Evolutionary conservation across 2,797 vertebrate genomes (phyloP), one percentile per base, ranked within the genome.

Genomic region (Dipus sagitta): DNA sequence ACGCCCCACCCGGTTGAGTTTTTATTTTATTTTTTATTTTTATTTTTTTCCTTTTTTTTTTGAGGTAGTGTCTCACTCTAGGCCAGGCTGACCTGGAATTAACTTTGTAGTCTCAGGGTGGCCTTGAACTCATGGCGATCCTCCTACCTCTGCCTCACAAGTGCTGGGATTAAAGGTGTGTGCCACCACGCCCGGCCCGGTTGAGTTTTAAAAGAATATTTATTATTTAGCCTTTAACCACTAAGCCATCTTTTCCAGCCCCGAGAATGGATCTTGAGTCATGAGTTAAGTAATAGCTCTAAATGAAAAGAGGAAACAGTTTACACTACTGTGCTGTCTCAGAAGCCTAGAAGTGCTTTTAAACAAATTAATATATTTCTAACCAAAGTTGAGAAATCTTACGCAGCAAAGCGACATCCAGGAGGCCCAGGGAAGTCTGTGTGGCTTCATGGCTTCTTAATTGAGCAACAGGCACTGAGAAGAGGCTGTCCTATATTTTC

Each of bases 401-500:
- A 80, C 67, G 83, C 30, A 86, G 32, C 64, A 62, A 80, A 92
- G n/a, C 28, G 30, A 10, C 82, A 82, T 62, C 38, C 32, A 7
- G n/a, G 54, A 83, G 28, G 34, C 79, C 62, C 15, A 75, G 52
- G 93, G 92, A 67, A 70, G n/a, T 34, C 90, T 91, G 60, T 54
- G 64, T 60, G 77, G 94, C 38, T 12, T 6, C 65, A 62, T 62
- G 87, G 72, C 71, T 94, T 80, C 42, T 92, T 80, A 84, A 83
- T 84, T 91, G 78, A 26, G 80, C 88, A 88, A 94, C 72, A 75
- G 14, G 30, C 71, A 18, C 42, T 74, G 5, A 75, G 91, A 96
- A 93, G 74, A 54, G 68, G 94, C 95, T 88, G 77, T 67, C 10
- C 4, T 67, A 71, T 95, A 77, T 88, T 93, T 21, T 94, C 92